Base-by-base conservation (phyloP, 2,888 invertebrate species). In the Acleris holmiana region DNA sequence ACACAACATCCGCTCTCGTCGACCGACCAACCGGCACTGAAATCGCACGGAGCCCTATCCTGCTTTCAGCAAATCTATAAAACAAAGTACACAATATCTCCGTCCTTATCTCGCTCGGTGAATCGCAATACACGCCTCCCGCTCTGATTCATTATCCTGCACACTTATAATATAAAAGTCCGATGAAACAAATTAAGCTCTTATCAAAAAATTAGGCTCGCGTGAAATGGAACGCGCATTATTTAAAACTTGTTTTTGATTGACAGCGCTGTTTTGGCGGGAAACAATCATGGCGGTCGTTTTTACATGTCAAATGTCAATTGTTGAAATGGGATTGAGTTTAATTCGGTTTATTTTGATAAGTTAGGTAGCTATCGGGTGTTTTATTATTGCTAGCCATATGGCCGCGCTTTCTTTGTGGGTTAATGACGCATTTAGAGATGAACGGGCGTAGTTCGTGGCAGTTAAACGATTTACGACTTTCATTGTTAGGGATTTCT, bases 11-110 rank as follows among this genome's bases (percentile, higher is more conserved):
- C 72, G 44, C 69, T 61, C 69, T 19, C 66, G 21, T 7, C 71
- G 35, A 60, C 58, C 65, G 68, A 62, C 61, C 58, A 67, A 61
- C 68, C 71, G 68, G 70, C 64, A 80, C 79, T 78, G 78, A 76
- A 75, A 74, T 71, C 70, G 71, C 67, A 71, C 70, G 73, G 66
- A 64, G 66, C 66, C 68, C 67, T 75, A 74, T 74, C 72, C 73
- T 77, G 86, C 83, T 86, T 88, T 88, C 85, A 85, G 85, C 84
- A 88, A 86, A 91, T 91, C 91, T 89, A 90, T 89, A 90, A 83
- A 83, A 81, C 87, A 86, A 86, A 85, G 83, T 85, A 85, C 82
- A 85, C 78, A 82, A 69, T 68, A 66, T 70, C 23, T 47, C 74
- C 56, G 61, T 88, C 86, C 73, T 72, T 76, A 67, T 88, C 82